A percentile compares a stretch with the other conserved stretches of the same genome.
Conservation (phyloP, 2,888 invertebrate species). For the Gryllus longicercus region DNA sequence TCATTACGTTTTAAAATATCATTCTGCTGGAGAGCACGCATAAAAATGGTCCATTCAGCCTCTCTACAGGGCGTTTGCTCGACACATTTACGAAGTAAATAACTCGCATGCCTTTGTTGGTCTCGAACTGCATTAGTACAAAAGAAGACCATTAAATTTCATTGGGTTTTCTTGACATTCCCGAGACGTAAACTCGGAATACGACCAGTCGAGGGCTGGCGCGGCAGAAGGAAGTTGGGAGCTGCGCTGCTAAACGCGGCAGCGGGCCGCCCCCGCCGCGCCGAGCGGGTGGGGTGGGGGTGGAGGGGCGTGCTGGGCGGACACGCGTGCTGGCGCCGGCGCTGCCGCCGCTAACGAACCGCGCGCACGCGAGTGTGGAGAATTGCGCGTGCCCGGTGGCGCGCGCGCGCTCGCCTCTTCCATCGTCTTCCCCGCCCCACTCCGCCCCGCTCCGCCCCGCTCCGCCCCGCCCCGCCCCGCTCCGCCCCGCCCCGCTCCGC, state of each 20-base stretch:
- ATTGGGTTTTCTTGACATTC: no score
- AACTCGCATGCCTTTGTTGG: no score
- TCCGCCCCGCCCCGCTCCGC: not conserved
- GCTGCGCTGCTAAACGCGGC: not conserved
- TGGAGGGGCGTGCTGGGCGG: not conserved
- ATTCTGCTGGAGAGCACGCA: no score
- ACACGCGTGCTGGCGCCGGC: not conserved
- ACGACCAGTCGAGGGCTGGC: not conserved
- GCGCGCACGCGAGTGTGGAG: slow-evolving; percentile 17
- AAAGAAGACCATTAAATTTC: no score
- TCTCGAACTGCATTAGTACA: no score
- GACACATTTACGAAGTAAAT: no score
- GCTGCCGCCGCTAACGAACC: not conserved
- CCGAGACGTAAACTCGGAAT: no score
- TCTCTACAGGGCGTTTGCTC: no score
- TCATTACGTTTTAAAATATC: no score
- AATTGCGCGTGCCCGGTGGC: slow-evolving; percentile 6
- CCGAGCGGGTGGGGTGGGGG: not conserved
- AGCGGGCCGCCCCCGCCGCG: not conserved
- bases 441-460: not conserved
- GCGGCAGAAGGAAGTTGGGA: no score
- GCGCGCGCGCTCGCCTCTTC: not conserved
- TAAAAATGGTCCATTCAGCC: no score
- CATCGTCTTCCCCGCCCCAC: not conserved
- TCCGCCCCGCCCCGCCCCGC: not conserved